These are phyloP conservation scores for Tachycineta bicolor DNA, from an alignment of 2,113 vertebrate species.

Conservation along the genomic window DNA sequence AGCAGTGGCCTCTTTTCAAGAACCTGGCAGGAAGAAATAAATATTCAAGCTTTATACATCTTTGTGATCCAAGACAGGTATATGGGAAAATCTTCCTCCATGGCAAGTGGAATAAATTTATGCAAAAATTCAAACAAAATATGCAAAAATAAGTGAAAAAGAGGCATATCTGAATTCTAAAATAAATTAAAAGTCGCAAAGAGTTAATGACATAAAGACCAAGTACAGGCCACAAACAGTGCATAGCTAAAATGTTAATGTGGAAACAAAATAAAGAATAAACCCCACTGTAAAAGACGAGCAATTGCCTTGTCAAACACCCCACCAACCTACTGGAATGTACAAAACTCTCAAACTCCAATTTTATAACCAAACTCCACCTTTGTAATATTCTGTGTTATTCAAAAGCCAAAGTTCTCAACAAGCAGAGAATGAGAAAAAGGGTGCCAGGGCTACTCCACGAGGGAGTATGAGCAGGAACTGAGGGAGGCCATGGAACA, in stretches of 20 bases:
- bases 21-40: neutral
- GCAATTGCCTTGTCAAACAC: neutral
- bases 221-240: neutral
- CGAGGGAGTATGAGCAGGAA: rapidly evolving
- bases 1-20: neutral
- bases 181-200: neutral
- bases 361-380: neutral
- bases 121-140: neutral
- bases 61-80: neutral
- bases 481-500: no score
- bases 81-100: neutral
- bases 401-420: neutral
- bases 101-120: neutral
- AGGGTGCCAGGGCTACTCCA: neutral
- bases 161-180: neutral
- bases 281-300: neutral
- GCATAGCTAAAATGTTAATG: neutral
- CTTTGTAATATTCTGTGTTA: neutral
- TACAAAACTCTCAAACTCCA: neutral
- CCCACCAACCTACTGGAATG: neutral
- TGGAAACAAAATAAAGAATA: neutral
- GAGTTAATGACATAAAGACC: neutral
- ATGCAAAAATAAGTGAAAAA: neutral
- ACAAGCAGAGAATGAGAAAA: neutral
- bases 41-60: neutral